Percentiles rank a stretch among this genome's conserved stretches.
phyloP scores from a whole-genome alignment of 1,140 invertebrate genomes.

The Drosophila watanabei region DNA sequence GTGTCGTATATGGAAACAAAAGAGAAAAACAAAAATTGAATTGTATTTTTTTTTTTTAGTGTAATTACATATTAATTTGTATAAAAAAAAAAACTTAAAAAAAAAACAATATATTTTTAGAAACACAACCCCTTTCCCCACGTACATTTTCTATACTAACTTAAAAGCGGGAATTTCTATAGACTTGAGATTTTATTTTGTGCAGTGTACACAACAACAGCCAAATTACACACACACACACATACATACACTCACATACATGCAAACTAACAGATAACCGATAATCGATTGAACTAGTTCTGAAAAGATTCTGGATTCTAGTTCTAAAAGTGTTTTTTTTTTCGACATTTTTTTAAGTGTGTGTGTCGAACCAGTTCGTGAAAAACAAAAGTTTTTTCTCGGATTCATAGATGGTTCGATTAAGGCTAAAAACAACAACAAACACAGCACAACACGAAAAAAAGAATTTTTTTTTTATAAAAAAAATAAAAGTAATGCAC shows the following conservation, averaged over 20 bases:
- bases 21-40: constrained; percentile 43
- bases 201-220: constrained; percentile 17
- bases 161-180: constrained; percentile 11
- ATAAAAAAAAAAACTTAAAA: constrained; percentile 23
- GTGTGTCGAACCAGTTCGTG: constrained; percentile 31
- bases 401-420: constrained; percentile 14
- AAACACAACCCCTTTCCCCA: constrained; percentile 2
- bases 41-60: constrained; percentile 62
- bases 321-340: constrained; percentile 31
- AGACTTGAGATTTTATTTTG: constrained; percentile 17
- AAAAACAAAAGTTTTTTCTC: constrained; percentile 13
- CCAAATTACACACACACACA: constrained; percentile 8
- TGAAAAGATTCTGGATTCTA: constrained; percentile 1
- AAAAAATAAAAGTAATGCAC: constrained; percentile 1
- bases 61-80: constrained; percentile 41
- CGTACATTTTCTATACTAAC: constrained; percentile 43
- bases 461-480: constrained; percentile 1
- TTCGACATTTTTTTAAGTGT: constrained; percentile 31
- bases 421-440: constrained; percentile 30
- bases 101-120: constrained; percentile 38
- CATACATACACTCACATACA: constrained; percentile 5
- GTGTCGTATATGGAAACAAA: constrained; percentile 11
- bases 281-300: constrained; percentile 4
- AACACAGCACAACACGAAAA: constrained; percentile 25
- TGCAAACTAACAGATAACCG: background rate